Evolutionary conservation across 2,797 vertebrate genomes (phyloP).

Genomic region (Ambastaia sidthimunki): DNA sequence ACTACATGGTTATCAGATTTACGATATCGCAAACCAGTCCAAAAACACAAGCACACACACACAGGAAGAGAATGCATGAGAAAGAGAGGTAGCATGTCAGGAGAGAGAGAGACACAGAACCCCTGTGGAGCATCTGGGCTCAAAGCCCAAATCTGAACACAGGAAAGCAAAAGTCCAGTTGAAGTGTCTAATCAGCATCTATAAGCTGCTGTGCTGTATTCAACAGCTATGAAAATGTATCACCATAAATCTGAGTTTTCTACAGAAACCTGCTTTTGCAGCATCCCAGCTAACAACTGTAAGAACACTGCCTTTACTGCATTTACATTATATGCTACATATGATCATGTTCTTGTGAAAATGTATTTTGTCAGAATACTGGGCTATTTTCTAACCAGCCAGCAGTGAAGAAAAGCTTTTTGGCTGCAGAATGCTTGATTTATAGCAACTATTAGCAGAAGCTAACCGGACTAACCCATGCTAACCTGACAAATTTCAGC

Average conservation of each 20-base stretch:
- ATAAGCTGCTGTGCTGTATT: slow-evolving; percentile 24
- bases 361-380: too few relatives aligned
- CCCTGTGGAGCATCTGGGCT: slow-evolving; percentile 38
- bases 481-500: too few relatives aligned
- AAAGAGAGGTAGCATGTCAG: slow-evolving; percentile 2
- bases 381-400: too few relatives aligned
- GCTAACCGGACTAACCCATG: too few relatives aligned
- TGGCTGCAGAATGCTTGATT: too few relatives aligned
- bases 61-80: slow-evolving; percentile 20
- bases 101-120: slow-evolving; percentile 8
- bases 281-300: too few relatives aligned
- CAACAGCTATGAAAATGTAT: not conserved
- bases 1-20: slow-evolving; percentile 60
- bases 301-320: too few relatives aligned
- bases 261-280: too few relatives aligned
- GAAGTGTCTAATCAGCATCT: slow-evolving; percentile 10
- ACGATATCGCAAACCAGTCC: slow-evolving; percentile 44
- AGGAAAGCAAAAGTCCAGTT: slow-evolving; percentile 29
- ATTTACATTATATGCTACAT: too few relatives aligned
- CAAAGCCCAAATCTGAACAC: slow-evolving; percentile 30
- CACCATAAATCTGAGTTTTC: not conserved
- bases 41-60: slow-evolving; percentile 51
- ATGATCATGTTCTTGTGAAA: too few relatives aligned
- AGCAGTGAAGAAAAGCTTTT: too few relatives aligned
- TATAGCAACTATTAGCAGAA: too few relatives aligned